Base-by-base conservation (phyloP, 2,888 invertebrate species). In the Thereva nobilitata region DNA sequence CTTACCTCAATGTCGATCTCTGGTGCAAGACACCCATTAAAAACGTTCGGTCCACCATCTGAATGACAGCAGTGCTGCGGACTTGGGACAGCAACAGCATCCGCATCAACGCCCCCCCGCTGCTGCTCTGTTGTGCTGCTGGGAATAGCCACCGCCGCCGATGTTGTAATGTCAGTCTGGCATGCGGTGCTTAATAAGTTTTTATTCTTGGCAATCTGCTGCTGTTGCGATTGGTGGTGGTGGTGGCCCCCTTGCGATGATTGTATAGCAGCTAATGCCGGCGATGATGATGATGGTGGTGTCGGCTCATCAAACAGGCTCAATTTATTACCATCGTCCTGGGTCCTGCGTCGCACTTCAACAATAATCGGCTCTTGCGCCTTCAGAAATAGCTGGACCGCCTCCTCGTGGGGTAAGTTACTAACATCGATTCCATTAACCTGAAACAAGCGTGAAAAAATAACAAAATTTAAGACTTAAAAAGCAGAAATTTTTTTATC, bases 401-500 rank as follows among this genome's bases (percentile, higher is more conserved):
- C 84, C 74, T 85, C 84, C 72, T 84, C 84, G 75, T 85, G 84
- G 69, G 84, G 83, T 74, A 83, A 83, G 73, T 81, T 83, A 75
- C 84, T 84, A 71, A 85, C 83, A 78, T 85, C 85, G 73, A 82
- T 82, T 70, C 85, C 85, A 76, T 85, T 85, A 68, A 85, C 83
- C 85, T 85, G 75, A n/a, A 63, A 63, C 34, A 7, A 9, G 34
- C 6, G 23, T 23, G 8, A 41, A 10, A 56, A 42, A 42, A 56
- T 4, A 35, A 41, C 9, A 7, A 55, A 38, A 4, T 53, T 9
- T n/a, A 53, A n/a, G n/a, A 38, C 7, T 9, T 4, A 9, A 53
- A 53, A 53, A 37, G 6, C n/a, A 38, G 35, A 10, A 10, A 3
- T 53, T 53, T 53, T 50, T 5, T 53, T 38, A 37, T 12, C 12